Conservation (phyloP, 2,888 invertebrate species). For the Nymphalis polychloros region DNA sequence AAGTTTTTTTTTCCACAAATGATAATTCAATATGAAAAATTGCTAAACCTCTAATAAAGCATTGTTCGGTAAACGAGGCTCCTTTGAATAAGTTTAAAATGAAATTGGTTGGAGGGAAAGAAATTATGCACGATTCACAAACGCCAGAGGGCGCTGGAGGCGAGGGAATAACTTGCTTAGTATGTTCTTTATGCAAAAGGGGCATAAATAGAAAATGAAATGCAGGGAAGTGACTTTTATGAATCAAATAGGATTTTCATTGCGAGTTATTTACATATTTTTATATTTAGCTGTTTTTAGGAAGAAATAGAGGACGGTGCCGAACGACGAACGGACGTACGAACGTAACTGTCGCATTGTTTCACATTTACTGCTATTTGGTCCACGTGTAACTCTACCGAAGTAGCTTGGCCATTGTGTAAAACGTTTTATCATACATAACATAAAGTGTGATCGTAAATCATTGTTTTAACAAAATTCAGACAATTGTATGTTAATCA, state of each 20-base stretch:
- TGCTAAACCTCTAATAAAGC: conserved; percentile 45
- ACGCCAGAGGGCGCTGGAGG: conserved; percentile 27
- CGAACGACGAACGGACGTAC: too few species aligned
- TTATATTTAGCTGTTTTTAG: background rate
- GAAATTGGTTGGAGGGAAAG: conserved; percentile 43
- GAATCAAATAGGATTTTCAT: conserved; percentile 8
- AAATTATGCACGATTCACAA: conserved; percentile 44
- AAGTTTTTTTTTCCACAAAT: conserved; percentile 16
- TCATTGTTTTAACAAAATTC: too few species aligned
- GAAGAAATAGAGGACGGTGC: background rate
- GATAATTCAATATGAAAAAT: conserved; percentile 42
- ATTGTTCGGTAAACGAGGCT: conserved; percentile 37
- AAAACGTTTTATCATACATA: too few species aligned
- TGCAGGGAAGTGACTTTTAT: conserved; percentile 16
- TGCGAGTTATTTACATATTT: conserved; percentile 2
- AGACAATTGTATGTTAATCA: too few species aligned
- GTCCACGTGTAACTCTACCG: too few species aligned
- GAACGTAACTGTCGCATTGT: too few species aligned
- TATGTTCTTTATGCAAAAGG: conserved; percentile 29
- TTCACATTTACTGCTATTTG: too few species aligned
- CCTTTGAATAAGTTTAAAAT: conserved; percentile 43
- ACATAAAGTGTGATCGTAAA: too few species aligned
- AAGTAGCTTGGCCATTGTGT: too few species aligned
- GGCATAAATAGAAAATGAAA: conserved; percentile 21
- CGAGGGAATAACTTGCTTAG: conserved; percentile 23